Evolutionary conservation across 2,888 invertebrate genomes (phyloP), one percentile per base, ranked within the genome.

Genomic region (Acronicta aceris): DNA sequence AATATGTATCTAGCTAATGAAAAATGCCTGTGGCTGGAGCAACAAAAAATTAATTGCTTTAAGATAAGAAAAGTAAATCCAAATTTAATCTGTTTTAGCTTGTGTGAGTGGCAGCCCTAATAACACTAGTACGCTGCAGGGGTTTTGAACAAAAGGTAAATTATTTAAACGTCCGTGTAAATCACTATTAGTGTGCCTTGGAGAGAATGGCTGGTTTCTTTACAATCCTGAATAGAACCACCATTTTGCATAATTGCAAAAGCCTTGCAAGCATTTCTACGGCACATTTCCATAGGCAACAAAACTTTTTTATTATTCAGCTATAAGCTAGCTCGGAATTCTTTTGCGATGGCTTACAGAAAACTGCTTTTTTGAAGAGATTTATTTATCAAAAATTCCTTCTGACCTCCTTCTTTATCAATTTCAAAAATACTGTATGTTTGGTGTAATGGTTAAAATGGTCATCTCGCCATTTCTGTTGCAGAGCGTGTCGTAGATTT

Each of bases 131-230:
- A 42, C 57, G 43, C 71, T 66, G 71, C 66, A 71, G 61, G 54
- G 57, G 54, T 71, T 66, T 61, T 33, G 25, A 62, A 66, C 71
- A 71, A 70, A 71, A 51, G 71, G 62, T 62, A 46, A 66, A 70
- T 57, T 71, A 66, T 66, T 71, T 66, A 66, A 70, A 71, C 53
- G 71, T 42, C n/a, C 57, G 61, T 59, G 69, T 71, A 71, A 71
- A 70, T 70, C 62, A 62, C 62, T 71, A 71, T 66, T 58, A 71
- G 71, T 50, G 56, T 47, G 71, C 45, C 72, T 66, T 41, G 45
- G 52, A 60, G 71, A 59, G 65, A 55, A 71, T 42, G 33, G 45
- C 47, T 17, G 54, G 72, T 57, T 70, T 58, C 67, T 66, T 62
- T 51, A 55, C 48, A 57, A 57, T 55, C 57, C 45, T 55, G 54